A percentile compares a stretch with the other conserved stretches of the same genome.
Conservation (phyloP, 1,140 invertebrate species). For the Campoletis sonorensis region DNA sequence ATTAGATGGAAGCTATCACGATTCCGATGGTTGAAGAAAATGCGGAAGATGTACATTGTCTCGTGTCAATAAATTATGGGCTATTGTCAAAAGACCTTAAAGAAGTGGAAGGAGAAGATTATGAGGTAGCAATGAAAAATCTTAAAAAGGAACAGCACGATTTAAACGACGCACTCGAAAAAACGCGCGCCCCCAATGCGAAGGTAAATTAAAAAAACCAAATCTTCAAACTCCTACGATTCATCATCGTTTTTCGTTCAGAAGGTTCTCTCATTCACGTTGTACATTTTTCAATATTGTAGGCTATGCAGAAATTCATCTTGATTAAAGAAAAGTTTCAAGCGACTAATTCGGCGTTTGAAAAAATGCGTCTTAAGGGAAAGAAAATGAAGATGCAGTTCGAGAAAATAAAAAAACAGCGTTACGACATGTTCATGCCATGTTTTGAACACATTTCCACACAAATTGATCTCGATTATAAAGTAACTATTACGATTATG, state of each 20-base stretch:
- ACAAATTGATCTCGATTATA: slow-evolving; percentile 99
- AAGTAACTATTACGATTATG: slow-evolving; percentile 77
- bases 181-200: slow-evolving; percentile 98
- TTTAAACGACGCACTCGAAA: slow-evolving; percentile 90
- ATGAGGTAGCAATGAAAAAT: slow-evolving; percentile 90
- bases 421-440: slow-evolving; percentile 93
- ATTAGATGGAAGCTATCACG: slow-evolving; percentile 93
- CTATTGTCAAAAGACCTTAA: slow-evolving; percentile 86
- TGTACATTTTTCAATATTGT: slow-evolving; percentile 32
- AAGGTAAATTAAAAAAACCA: slow-evolving; percentile 78
- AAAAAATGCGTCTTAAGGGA: slow-evolving; percentile 93
- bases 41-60: slow-evolving; percentile 95
- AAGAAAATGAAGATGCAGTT: slow-evolving; percentile 96
- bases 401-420: slow-evolving; percentile 95
- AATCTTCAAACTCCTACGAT: not conserved
- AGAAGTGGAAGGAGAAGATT: slow-evolving; percentile 91
- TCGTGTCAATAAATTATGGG: slow-evolving; percentile 93
- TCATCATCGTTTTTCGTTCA: slow-evolving; percentile 18
- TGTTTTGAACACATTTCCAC: slow-evolving; percentile 99
- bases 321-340: slow-evolving; percentile 95
- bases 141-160: slow-evolving; percentile 91
- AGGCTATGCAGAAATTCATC: slow-evolving; percentile 95
- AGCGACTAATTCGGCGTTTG: slow-evolving; percentile 98
- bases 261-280: not conserved
- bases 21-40: slow-evolving; percentile 92